A percentile compares a stretch with the other conserved stretches of the same genome.
phyloP scores from a whole-genome alignment of 2,888 invertebrate genomes.

The Drosophila neonasuta region DNA sequence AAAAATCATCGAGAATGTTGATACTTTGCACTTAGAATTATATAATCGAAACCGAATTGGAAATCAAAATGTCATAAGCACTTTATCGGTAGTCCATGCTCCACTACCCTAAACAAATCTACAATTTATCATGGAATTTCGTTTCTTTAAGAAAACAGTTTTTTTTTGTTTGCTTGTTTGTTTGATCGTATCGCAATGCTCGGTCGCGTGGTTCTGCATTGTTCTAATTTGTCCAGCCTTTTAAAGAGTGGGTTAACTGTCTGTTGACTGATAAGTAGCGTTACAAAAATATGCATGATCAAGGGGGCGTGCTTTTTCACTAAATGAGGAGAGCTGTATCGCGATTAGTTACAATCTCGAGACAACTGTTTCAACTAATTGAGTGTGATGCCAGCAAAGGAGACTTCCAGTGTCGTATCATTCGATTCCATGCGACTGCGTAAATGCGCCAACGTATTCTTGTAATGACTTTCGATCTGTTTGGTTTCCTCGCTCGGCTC shows the following conservation, averaged over 20 bases:
- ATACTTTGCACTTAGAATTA: conserved; percentile 69
- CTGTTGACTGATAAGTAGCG: conserved; percentile 42
- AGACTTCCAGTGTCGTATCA: conserved; percentile 81
- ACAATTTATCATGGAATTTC: conserved; percentile 53
- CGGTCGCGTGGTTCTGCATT: conserved; percentile 20
- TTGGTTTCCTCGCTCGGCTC: conserved; percentile 98
- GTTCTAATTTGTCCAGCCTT: conserved; percentile 41
- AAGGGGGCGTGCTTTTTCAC: conserved; percentile 26
- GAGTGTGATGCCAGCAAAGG: conserved; percentile 82
- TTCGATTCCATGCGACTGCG: conserved; percentile 84
- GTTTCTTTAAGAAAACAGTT: conserved; percentile 49
- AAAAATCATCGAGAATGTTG: conserved; percentile 69
- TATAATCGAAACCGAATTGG: conserved; percentile 46
- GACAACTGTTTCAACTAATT: conserved; percentile 69
- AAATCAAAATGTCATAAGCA: conserved; percentile 56
- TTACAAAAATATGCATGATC: conserved; percentile 58
- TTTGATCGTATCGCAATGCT: conserved; percentile 19
- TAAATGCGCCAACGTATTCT: conserved; percentile 93
- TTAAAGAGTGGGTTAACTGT: conserved; percentile 39
- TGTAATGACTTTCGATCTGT: conserved; percentile 97
- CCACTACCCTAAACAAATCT: conserved; percentile 40
- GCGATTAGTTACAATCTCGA: conserved; percentile 15
- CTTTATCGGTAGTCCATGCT: conserved; percentile 30
- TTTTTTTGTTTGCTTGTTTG: conserved; percentile 7
- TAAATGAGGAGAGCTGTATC: conserved; percentile 22